phyloP scores from a whole-genome alignment of 2,113 vertebrate genomes.

The Ranitomeya variabilis region DNA sequence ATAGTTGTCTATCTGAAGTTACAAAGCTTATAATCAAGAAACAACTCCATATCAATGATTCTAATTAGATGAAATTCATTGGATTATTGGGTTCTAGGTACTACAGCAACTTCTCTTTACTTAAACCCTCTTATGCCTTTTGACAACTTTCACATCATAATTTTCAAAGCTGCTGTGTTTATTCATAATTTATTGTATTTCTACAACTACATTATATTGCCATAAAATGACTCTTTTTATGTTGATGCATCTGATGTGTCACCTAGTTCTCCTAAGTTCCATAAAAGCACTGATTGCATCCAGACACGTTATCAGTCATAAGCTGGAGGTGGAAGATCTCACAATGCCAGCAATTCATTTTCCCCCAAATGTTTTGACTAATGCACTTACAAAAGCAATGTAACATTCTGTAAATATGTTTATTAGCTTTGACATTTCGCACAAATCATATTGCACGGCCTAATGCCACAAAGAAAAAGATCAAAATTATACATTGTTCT shows the following conservation, averaged over 20 bases:
- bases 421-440: neutral
- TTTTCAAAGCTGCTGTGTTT: neutral
- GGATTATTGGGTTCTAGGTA: no score
- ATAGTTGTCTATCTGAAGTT: no score
- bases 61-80: no score
- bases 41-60: no score
- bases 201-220: neutral
- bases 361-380: neutral
- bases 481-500: neutral
- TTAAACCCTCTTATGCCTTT: no score
- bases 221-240: neutral
- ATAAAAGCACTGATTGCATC: neutral
- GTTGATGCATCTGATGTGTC: neutral
- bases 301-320: neutral
- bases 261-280: neutral
- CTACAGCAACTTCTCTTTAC: no score
- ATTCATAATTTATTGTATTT: neutral
- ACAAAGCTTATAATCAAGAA: no score
- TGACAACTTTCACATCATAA: no score
- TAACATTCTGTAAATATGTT: constrained; percentile 4
- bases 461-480: neutral
- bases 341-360: neutral
- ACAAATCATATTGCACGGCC: neutral
- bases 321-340: neutral
- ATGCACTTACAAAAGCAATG: neutral